Evolutionary conservation across 2,888 invertebrate genomes (phyloP), one percentile per base, ranked within the genome.

Genomic region (Tenthredo scrophulariae): DNA sequence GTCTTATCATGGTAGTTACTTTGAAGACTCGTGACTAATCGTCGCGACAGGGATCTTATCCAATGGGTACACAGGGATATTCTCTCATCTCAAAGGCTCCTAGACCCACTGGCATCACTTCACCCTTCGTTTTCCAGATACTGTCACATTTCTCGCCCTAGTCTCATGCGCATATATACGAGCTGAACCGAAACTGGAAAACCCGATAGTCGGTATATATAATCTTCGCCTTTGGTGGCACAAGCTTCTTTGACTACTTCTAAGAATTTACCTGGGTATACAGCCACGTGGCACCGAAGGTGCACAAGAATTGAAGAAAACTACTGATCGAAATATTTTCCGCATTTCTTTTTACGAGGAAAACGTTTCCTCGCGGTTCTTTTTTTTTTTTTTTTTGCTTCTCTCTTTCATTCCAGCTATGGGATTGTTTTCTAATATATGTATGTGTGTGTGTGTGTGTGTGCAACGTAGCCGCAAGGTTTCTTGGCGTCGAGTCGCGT

Each of bases 1-100:
- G 77, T 77, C 77, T 50, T 77, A 77, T 77, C 77, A 54, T 33
- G 54, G 77, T 33, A 77, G 50, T 77, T 77, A 77, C 77, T 77
- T 77, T 33, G 77, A 54, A 77, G 77, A 77, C 26, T 54, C 77
- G 77, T 77, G 77, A 77, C 77, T 77, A 77, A 77, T 54, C 77
- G 77, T 77, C 46, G 77, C n/a, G 77, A 77, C 77, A 77, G 50
- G 50, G 77, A 77, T 77, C 77, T 50, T 33, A 77, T 50, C 54
- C 77, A 77, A 77, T 29, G 77, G 29, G 29, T 77, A 77, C 77
- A 54, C 33, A 54, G 54, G 77, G 54, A 77, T 54, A 77, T 77
- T 46, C 77, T 18, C 18, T 33, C 58, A 10, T 50, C 77, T 50
- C 77, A 40, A 6, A 26, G 77, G 22, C 54, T 77, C 33, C 77